Evolutionary conservation across 2,888 invertebrate species (phyloP).

Genomic region (Archips xylosteana): DNA sequence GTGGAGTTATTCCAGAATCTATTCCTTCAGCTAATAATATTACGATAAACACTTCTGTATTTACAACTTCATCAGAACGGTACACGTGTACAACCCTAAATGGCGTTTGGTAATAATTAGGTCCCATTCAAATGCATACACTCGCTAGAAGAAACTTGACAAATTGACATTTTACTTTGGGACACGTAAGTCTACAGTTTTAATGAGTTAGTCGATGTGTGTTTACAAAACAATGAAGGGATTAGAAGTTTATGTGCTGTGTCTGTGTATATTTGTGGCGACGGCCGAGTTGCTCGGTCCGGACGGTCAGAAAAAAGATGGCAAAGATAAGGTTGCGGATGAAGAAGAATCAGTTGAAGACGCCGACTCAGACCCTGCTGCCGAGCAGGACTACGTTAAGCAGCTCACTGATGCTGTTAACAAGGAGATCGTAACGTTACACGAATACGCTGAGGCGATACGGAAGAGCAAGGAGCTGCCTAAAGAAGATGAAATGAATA

Average conservation of each 20-base stretch:
- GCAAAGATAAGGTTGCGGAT: constrained; percentile 42
- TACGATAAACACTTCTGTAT: constrained; percentile 42
- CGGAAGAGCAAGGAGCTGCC: constrained; percentile 57
- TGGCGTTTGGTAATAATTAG: constrained; percentile 44
- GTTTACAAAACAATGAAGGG: constrained; percentile 60
- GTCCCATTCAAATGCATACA: constrained; percentile 35
- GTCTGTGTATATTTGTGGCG: constrained; percentile 62
- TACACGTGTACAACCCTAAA: constrained; percentile 53
- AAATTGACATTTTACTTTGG: constrained; percentile 48
- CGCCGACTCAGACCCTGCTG: constrained; percentile 32
- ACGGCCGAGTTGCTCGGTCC: constrained; percentile 73
- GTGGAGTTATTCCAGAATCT: constrained; percentile 34
- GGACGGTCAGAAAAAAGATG: constrained; percentile 56
- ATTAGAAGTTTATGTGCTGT: constrained; percentile 61
- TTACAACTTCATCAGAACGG: constrained; percentile 41
- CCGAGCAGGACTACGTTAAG: constrained; percentile 63
- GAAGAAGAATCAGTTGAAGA: constrained; percentile 38
- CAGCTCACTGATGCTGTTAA: constrained; percentile 67
- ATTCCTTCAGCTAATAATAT: constrained; percentile 39
- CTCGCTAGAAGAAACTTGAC: constrained; percentile 16
- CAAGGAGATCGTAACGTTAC: constrained; percentile 64
- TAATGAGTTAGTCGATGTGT: constrained; percentile 50
- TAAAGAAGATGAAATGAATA: constrained; percentile 58
- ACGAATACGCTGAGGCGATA: constrained; percentile 71
- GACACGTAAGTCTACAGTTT: constrained; percentile 72